These are phyloP conservation scores for Keiferia lycopersicella DNA, from an alignment of 2,888 invertebrate genomes.

Conservation along the genomic window DNA sequence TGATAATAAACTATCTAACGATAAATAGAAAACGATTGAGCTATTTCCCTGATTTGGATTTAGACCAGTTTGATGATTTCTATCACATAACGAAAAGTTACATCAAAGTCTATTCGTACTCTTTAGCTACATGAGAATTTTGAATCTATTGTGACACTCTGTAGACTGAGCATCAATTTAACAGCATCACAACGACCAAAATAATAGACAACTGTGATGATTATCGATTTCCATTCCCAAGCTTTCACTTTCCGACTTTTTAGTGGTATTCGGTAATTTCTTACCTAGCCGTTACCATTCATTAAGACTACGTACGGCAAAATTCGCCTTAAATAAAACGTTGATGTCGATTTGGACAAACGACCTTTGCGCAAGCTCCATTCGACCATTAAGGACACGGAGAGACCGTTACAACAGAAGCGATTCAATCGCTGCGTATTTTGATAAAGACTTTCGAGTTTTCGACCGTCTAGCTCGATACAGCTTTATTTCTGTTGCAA, in stretches of 20 bases:
- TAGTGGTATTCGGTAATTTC: constrained; percentile 37
- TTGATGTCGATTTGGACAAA: constrained; percentile 57
- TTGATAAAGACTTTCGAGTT: constrained; percentile 37
- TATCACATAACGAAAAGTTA: neutral
- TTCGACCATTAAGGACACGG: constrained; percentile 68
- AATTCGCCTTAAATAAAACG: constrained; percentile 50
- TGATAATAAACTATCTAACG: too few relatives aligned
- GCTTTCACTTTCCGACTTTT: constrained; percentile 58
- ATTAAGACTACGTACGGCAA: constrained; percentile 37
- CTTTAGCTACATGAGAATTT: neutral
- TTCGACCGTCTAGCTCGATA: constrained; percentile 39
- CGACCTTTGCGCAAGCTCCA: constrained; percentile 67
- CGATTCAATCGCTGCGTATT: constrained; percentile 49
- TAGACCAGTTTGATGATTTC: too few relatives aligned
- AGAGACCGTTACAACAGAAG: constrained; percentile 55
- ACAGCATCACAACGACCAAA: constrained; percentile 36
- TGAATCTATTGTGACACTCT: neutral
- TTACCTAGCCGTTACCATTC: constrained; percentile 36
- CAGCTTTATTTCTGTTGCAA: constrained; percentile 39
- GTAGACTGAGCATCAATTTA: neutral
- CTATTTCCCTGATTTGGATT: neutral
- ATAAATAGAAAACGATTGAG: neutral
- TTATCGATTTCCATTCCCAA: constrained; percentile 48
- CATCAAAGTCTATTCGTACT: neutral
- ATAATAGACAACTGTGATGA: constrained; percentile 36